Evolutionary conservation across 1,140 invertebrate species (phyloP), one percentile per base, ranked within the genome.

Genomic region (Ceratitis capitata): DNA sequence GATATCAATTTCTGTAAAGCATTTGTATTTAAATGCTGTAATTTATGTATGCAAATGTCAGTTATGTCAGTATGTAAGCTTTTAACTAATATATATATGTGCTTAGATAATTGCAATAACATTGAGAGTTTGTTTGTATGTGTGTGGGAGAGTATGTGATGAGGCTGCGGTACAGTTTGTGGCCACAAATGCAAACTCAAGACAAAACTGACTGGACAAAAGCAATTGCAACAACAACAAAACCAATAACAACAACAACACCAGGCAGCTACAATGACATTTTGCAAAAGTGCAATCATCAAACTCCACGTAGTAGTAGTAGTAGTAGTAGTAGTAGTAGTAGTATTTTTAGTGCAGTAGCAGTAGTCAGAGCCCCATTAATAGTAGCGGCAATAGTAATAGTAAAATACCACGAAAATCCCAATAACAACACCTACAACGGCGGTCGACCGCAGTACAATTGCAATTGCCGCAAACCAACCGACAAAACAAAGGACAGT

Each of bases 391-490:
- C 29, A 78, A 78, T 7, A 39, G 42, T 35, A 78, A 61, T 26
- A 29, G 29, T 5, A 19, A 56, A n/a, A n/a, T n/a, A 12, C 51
- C 19, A 23, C 35, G 16, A 42, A 74, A 42, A 74, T 19, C 14
- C 6, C 64, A 42, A 83, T 49, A n/a, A 53, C 6, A 83, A 83
- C 35, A 74, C 9, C 42, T 23, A 49, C 53, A 83, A 83, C 29
- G 82, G 26, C 19, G 39, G 29, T 49, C 29, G 49, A 69, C 51
- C 12, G 14, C 61, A 53, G 14, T 32, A 78, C 69, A 78, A 78
- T 45, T 78, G 69, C 39, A 78, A 78, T 78, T 78, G 69, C 69
- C 69, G 69, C 69, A 78, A 78, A 78, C 35, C 39, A 78, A 78
- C 69, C 69, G n/a, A 78, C 69, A 78, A 78, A 78, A 45, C 23